These are phyloP conservation scores for Platysteira castanea DNA, from an alignment of 2,113 vertebrate species.

Conservation along the genomic window DNA sequence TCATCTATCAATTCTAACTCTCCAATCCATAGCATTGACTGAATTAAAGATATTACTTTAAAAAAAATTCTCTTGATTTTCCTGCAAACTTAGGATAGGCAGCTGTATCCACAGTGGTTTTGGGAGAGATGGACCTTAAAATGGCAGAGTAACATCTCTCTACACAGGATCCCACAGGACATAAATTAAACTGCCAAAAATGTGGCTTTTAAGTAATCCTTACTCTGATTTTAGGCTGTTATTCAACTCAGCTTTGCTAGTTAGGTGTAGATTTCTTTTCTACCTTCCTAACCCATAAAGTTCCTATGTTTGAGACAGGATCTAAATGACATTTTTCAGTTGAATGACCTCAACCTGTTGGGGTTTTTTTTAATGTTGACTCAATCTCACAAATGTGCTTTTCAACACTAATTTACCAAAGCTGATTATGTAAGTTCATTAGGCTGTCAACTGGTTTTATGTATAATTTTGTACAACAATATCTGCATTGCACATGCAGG, in stretches of 20 bases:
- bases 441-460: neutral
- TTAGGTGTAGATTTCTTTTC: neutral
- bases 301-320: neutral
- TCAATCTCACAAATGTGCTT: neutral
- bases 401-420: neutral
- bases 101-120: neutral
- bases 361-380: neutral
- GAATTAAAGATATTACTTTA: neutral
- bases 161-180: neutral
- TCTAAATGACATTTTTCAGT: neutral
- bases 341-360: neutral
- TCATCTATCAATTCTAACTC: neutral
- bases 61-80: neutral
- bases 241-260: neutral
- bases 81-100: neutral
- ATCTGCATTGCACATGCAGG: neutral
- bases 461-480: neutral
- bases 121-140: neutral
- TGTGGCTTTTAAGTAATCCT: neutral
- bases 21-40: neutral
- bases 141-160: neutral
- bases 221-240: neutral
- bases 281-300: neutral
- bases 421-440: neutral
- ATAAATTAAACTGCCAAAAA: neutral